Evolutionary conservation across 2,888 invertebrate species (phyloP), one percentile per base, ranked within the genome.

Genomic region (Oxyscelio sp.): DNA sequence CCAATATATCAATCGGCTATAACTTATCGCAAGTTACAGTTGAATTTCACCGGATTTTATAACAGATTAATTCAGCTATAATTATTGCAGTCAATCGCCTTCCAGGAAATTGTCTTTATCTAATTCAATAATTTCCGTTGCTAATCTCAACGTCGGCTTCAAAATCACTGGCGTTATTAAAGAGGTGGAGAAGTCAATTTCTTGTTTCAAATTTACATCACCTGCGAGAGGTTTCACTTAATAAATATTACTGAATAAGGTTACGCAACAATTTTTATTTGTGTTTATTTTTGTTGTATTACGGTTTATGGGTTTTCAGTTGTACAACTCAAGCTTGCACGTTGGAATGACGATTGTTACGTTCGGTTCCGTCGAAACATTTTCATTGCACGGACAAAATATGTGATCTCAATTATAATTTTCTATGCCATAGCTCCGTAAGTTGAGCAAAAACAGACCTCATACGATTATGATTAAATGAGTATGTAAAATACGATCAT

Each of bases 1-100:
- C 74, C 75, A 74, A 83, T 85, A 83, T 75, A 83, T 85, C 82
- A 82, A 71, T 85, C 78, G 75, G 43, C 74, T 63, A 68, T 78
- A 79, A 83, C 74, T 83, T 79, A 83, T 83, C 70, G 70, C 74
- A 21, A 40, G 38, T 66, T 73, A 48, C 73, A 17, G 54, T 40
- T 66, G 45, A 54, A 71, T 66, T 83, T 83, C 73, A 59, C 54
- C 17, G 54, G 45, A 77, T 71, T 82, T 40, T 40, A 58, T 50
- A 59, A 71, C 71, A 24, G 54, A 59, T 68, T 68, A 61, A 71
- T 74, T 80, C 34, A 43, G n/a, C 24, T n/a, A 17, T 63, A 24
- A 40, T 31, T 15, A 56, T 34, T 11, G 31, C 40, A 40, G 40
- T n/a, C 40, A 40, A 40, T 40, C n/a, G 15, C 40, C 0, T 34